Conservation (phyloP, 2,797 vertebrate genomes). For the Lacerta agilis region DNA sequence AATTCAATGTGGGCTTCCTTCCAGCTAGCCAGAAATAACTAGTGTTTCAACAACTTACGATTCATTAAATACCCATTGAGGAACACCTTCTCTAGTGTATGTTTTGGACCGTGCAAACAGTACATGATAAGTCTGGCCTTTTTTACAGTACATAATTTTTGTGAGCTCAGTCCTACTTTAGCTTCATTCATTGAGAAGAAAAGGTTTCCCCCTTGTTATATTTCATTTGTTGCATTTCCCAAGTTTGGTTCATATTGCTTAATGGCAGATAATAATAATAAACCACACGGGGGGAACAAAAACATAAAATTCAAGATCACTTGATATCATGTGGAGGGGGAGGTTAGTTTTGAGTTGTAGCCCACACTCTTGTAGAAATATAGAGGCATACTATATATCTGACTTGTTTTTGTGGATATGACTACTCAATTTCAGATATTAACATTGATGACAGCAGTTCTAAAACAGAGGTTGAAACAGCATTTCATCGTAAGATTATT, state of each 20-base stretch:
- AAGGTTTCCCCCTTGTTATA: slow-evolving; percentile 50
- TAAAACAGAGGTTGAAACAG: neutral
- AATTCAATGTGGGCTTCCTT: slow-evolving; percentile 77
- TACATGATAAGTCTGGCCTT: slow-evolving; percentile 64
- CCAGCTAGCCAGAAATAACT: slow-evolving; percentile 73
- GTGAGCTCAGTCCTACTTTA: slow-evolving; percentile 52
- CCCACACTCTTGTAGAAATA: slow-evolving; percentile 48
- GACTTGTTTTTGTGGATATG: neutral
- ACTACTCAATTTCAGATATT: neutral
- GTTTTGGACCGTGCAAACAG: slow-evolving; percentile 70
- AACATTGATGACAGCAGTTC: too few relatives aligned
- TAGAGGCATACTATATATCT: slow-evolving; percentile 19
- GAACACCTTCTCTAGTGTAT: slow-evolving; percentile 77
- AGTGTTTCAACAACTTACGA: slow-evolving; percentile 75
- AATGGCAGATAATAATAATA: slow-evolving; percentile 59
- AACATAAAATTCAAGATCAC: slow-evolving; percentile 53
- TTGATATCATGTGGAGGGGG: slow-evolving; percentile 41
- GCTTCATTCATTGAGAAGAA: slow-evolving; percentile 60
- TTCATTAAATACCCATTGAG: slow-evolving; percentile 80
- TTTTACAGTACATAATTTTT: slow-evolving; percentile 49
- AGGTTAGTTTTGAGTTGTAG: slow-evolving; percentile 47
- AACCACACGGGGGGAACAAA: slow-evolving; percentile 58
- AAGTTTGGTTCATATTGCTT: slow-evolving; percentile 56
- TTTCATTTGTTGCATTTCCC: slow-evolving; percentile 75
- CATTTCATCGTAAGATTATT: neutral